Evolutionary conservation across 2,797 vertebrate species (phyloP), one percentile per base, ranked within the genome.

Genomic region (Nannoperca obscura): DNA sequence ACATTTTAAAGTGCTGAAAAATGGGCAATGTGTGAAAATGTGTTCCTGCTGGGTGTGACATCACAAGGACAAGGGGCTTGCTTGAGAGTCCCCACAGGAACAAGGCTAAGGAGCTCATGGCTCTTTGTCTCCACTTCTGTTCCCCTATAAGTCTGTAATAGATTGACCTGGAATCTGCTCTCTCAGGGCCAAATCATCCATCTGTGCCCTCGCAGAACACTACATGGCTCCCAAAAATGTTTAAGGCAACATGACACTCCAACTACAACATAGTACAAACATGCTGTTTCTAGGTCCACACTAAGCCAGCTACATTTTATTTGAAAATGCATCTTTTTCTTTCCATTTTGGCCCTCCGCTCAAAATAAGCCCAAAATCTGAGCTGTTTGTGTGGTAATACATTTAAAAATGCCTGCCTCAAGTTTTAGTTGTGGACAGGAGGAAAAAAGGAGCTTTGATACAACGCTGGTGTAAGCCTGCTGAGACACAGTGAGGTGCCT

Each of bases 1-100:
- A 79, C 36, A 83, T 84, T 69, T 64, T 60, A 88, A 86, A 66
- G 63, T 54, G 60, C 69, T 80, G 74, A 88, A 86, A 86, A 85
- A 76, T 74, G 77, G 58, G 52, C 44, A 60, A 58, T 8, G 55
- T 75, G 80, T 40, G 65, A 80, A 81, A 78, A 84, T 67, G 70
- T 78, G 60, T 77, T 75, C 19, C 57, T 70, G 71, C 78, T 78
- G 67, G 71, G 50, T 83, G 81, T 70, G 74, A 83, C 74, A 77
- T 83, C 72, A 68, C 76, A 78, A 78, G 84, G 86, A 89, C 84
- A 74, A 69, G 55, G 54, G 69, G 66, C 84, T 74, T 36, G 46
- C 50, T 57, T 46, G 63, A 76, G 72, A 60, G 59, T 74, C 75
- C 83, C 81, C 71, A 60, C 59, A 75, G 78, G 80, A 83, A 55